Percentiles rank a stretch among this genome's conserved stretches.
These are phyloP conservation scores for Epinotia demarniana DNA, from an alignment of 2,888 invertebrate species.

Conservation along the genomic window DNA sequence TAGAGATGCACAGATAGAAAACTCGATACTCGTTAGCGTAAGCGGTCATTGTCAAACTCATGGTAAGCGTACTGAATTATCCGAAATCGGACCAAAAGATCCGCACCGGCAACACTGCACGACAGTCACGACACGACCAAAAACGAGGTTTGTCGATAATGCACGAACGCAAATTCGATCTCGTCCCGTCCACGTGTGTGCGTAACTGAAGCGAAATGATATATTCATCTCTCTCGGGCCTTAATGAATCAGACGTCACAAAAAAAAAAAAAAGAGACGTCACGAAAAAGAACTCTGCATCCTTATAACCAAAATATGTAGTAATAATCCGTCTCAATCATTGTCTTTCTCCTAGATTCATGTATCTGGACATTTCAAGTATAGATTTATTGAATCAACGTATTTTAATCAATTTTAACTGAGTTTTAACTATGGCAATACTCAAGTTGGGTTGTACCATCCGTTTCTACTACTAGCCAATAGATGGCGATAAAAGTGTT, in stretches of 20 bases:
- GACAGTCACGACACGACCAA: conserved; percentile 49
- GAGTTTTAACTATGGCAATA: conserved; percentile 12
- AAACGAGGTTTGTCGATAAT: conserved; percentile 43
- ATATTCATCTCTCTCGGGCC: conserved; percentile 7
- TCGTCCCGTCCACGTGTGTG: not conserved
- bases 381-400: not conserved
- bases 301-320: not conserved
- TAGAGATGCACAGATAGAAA: too few relatives aligned
- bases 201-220: conserved; percentile 4
- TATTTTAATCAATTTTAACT: not conserved
- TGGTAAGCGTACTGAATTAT: too few relatives aligned
- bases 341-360: not conserved
- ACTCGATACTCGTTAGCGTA: too few relatives aligned
- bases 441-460: not conserved
- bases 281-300: not conserved
- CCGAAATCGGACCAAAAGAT: too few relatives aligned
- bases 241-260: conserved; percentile 5
- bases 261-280: not conserved
- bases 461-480: not conserved
- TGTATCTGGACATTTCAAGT: not conserved
- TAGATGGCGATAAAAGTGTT: conserved; percentile 25
- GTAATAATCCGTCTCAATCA: not conserved
- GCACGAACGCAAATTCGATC: conserved; percentile 6
- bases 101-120: too few relatives aligned
- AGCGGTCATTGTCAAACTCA: too few relatives aligned